phyloP scores from a whole-genome alignment of 2,797 vertebrate species.

The Pipistrellus kuhlii region DNA sequence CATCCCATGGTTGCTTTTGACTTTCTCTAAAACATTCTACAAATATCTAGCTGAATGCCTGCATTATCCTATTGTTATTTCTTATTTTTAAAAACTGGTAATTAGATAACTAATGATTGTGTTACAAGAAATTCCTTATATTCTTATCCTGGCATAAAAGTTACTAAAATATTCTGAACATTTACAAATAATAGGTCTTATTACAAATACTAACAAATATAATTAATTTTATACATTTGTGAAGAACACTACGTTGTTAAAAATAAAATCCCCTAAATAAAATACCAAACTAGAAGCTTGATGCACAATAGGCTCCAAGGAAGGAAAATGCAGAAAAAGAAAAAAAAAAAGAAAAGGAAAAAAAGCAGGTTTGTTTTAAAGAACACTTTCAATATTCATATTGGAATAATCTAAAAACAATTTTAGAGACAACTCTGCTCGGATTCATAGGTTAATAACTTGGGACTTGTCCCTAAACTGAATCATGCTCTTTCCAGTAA shows the following conservation, averaged over 20 bases:
- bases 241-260: neutral
- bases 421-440: conserved; percentile 30
- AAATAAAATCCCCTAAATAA: neutral
- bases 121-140: conserved; percentile 12
- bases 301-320: neutral
- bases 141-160: neutral
- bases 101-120: neutral
- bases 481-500: conserved; percentile 2
- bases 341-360: neutral
- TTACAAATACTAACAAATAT: conserved; percentile 6
- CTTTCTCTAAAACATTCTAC: neutral
- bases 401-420: neutral
- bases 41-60: neutral
- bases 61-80: neutral
- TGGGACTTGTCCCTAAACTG: neutral
- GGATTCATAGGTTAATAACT: conserved; percentile 41
- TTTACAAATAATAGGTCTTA: conserved; percentile 2
- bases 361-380: neutral
- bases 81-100: conserved; percentile 9
- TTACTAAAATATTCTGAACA: conserved; percentile 21
- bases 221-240: neutral
- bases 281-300: neutral
- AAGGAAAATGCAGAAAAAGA: neutral
- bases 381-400: conserved; percentile 30
- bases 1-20: neutral